These are phyloP conservation scores for Homarus americanus DNA, from an alignment of 1,140 invertebrate genomes.

Conservation along the genomic window DNA sequence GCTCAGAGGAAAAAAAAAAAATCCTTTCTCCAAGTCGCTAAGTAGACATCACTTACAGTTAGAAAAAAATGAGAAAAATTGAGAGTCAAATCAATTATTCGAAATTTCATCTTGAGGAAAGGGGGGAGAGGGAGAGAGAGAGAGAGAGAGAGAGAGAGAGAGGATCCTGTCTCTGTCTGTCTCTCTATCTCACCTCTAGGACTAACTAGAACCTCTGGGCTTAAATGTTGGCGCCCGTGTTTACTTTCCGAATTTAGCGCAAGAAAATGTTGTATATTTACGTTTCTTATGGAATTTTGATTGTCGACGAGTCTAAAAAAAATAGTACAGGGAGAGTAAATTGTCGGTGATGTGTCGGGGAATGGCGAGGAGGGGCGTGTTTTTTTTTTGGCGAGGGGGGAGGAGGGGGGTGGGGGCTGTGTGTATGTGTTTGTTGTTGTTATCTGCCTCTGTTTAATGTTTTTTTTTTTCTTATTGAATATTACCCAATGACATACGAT, in stretches of 20 bases:
- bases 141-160: background rate
- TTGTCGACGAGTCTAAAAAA: background rate
- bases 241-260: background rate
- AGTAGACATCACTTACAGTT: constrained; percentile 40
- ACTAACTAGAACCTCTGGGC: background rate
- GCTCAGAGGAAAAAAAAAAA: constrained; percentile 5
- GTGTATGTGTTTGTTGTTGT: no score
- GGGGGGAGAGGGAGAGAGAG: background rate
- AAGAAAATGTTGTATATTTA: constrained; percentile 18
- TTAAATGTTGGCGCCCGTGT: background rate
- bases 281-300: constrained; percentile 18
- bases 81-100: constrained; percentile 40
- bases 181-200: background rate
- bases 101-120: constrained; percentile 30
- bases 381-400: background rate
- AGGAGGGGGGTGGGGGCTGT: background rate
- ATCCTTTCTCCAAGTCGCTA: constrained; percentile 32
- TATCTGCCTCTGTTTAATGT: no score
- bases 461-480: no score
- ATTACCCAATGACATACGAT: no score
- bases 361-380: background rate
- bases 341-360: background rate
- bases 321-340: background rate
- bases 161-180: background rate
- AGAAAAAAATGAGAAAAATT: constrained; percentile 40